These are phyloP conservation scores for Acleris sparsana DNA, from an alignment of 2,888 invertebrate genomes.

Conservation along the genomic window DNA sequence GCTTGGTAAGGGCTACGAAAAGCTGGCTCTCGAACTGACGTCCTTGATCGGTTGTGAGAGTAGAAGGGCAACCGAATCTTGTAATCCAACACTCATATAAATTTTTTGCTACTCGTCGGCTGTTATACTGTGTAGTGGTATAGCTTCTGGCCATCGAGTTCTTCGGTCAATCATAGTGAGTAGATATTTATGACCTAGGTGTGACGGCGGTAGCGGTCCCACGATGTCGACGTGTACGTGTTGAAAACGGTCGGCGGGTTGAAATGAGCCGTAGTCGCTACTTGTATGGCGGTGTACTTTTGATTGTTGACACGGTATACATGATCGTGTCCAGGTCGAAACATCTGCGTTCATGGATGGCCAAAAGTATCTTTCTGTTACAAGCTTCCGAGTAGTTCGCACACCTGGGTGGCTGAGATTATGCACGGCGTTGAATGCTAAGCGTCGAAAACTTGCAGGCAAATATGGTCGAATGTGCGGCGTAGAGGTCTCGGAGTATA, in stretches of 20 bases:
- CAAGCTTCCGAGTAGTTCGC: too few species aligned
- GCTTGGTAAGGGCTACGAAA: constrained; percentile 5
- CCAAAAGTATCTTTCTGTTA: too few species aligned
- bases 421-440: too few species aligned
- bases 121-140: constrained; percentile 26
- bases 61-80: constrained; percentile 36
- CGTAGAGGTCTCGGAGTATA: background rate
- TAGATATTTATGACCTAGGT: constrained; percentile 32
- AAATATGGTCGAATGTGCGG: background rate
- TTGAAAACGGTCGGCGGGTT: constrained; percentile 21
- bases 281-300: constrained; percentile 39
- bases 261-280: constrained; percentile 35
- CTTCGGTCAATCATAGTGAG: constrained; percentile 38
- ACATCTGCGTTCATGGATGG: too few species aligned
- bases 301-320: constrained; percentile 33
- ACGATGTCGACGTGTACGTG: constrained; percentile 38
- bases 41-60: constrained; percentile 36
- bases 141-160: constrained; percentile 38
- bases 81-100: constrained; percentile 38
- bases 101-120: constrained; percentile 46
- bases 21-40: constrained; percentile 30
- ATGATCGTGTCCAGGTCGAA: too few species aligned
- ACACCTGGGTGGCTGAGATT: too few species aligned
- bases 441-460: background rate
- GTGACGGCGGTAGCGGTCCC: constrained; percentile 39